Base-by-base conservation (phyloP, 2,888 invertebrate species). In the Lottia scabra region DNA sequence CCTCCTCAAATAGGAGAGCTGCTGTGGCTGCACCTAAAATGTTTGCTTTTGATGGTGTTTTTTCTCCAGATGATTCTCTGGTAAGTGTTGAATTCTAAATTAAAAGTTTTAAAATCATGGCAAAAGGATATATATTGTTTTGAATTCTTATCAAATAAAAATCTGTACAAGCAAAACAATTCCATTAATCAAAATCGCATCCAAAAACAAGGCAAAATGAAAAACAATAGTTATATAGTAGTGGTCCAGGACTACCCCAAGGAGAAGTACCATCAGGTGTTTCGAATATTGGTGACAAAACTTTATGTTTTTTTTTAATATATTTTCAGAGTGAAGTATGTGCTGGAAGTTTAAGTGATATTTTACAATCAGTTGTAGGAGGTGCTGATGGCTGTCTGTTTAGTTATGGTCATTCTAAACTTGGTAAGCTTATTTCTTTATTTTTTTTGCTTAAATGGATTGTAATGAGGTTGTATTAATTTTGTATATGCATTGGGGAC, bases 21-120 rank as follows among this genome's bases (percentile, higher is more conserved):
- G 83, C 83, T 6, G 79, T 84, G 13, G 82, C 84, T 0, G 97
- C 97, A 0, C 98, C 98, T 0, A 98, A 98, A 91, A 97, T 98
- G 96, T 98, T 98, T 90, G 97, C 97, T 19, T 98, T 98, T 88
- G 98, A 98, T 88, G 95, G 96, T 77, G 94, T 98, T 76, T 97
- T 97, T 90, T 95, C 96, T 0, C 94, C 95, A 80, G 97, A 97
- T 78, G 97, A 97, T 89, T 93, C 96, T 67, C 95, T 97, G 94
- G 97, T 90, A 78, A 79, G 81, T 77, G 2, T 4, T 1, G 10
- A 38, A 38, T 8, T 8, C 10, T 38, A n/a, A 26, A 13, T 16
- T 16, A 45, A n/a, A 19, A 45, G 19, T 45, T 23, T 26, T 48
- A n/a, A 23, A 43, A 44, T 65, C 16, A 38, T 43, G 45, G 65